A percentile compares a stretch with the other conserved stretches of the same genome.
These are phyloP conservation scores for Anguilla rostrata DNA, from an alignment of 2,113 vertebrate genomes.

Conservation along the genomic window DNA sequence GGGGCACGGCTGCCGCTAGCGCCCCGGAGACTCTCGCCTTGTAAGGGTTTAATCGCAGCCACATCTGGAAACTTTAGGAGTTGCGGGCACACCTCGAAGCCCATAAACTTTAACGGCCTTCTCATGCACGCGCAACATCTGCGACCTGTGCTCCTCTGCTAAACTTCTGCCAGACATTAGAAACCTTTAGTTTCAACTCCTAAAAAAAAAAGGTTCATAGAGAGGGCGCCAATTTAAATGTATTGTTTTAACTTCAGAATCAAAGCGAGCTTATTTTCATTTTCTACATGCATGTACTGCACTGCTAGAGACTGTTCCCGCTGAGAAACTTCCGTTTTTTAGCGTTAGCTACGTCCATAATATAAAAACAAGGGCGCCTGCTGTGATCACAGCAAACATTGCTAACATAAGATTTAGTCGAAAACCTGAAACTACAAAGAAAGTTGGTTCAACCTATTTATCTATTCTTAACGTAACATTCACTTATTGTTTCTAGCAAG, in stretches of 20 bases:
- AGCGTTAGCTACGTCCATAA: not conserved
- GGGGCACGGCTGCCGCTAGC: slow-evolving; percentile 59
- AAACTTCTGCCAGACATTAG: not conserved
- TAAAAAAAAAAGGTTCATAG: not conserved
- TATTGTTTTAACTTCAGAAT: too few relatives aligned
- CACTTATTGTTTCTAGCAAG: not conserved
- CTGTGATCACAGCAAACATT: not conserved
- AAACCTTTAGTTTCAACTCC: not conserved
- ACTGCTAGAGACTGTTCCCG: not conserved
- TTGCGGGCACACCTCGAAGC: slow-evolving; percentile 62
- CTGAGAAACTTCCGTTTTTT: too few relatives aligned
- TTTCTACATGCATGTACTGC: too few relatives aligned
- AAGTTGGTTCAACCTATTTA: not conserved
- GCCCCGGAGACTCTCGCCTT: slow-evolving; percentile 51
- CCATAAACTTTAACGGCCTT: slow-evolving; percentile 64
- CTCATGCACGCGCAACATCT: slow-evolving; percentile 42
- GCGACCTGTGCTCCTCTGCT: not conserved
- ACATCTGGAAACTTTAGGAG: slow-evolving; percentile 65
- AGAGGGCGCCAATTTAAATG: too few relatives aligned
- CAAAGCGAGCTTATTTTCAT: too few relatives aligned
- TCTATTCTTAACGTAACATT: not conserved
- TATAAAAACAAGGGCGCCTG: not conserved
- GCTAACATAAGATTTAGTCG: not conserved
- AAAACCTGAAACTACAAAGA: not conserved
- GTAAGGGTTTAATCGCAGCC: slow-evolving; percentile 68